phyloP scores from a whole-genome alignment of 1,140 invertebrate genomes.

The Aphidius ervi region DNA sequence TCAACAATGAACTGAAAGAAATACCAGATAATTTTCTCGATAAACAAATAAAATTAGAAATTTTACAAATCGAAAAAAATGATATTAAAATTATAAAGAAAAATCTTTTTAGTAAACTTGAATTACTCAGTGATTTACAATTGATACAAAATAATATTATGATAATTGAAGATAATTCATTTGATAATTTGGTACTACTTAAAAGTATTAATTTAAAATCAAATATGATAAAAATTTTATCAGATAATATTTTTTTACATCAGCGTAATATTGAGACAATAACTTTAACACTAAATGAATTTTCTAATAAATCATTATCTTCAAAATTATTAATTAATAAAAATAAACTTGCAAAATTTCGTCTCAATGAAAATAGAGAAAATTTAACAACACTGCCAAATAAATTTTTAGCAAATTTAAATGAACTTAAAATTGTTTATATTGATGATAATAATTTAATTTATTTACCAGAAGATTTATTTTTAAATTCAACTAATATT shows the following conservation, averaged over 20 bases:
- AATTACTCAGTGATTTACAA: constrained; percentile 56
- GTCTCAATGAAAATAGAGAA: constrained; percentile 46
- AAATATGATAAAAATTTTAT: constrained; percentile 58
- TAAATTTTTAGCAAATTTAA: constrained; percentile 56
- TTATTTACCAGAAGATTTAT: constrained; percentile 55
- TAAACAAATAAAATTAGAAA: constrained; percentile 49
- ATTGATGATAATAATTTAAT: constrained; percentile 54
- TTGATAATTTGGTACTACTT: constrained; percentile 56
- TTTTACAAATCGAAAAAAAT: constrained; percentile 61
- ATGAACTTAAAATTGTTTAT: constrained; percentile 53
- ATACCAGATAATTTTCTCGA: constrained; percentile 57
- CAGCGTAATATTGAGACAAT: constrained; percentile 57
- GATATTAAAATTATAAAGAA: constrained; percentile 56
- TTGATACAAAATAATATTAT: constrained; percentile 62
- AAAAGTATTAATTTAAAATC: constrained; percentile 59
- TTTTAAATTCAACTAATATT: constrained; percentile 55
- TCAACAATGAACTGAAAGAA: constrained; percentile 55
- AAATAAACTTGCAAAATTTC: not conserved
- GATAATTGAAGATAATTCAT: constrained; percentile 57
- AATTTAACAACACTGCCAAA: constrained; percentile 54
- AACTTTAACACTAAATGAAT: constrained; percentile 58
- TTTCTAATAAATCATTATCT: constrained; percentile 52
- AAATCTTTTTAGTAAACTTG: constrained; percentile 59
- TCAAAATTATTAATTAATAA: constrained; percentile 52
- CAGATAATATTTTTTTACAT: constrained; percentile 55